phyloP scores from a whole-genome alignment of 2,888 invertebrate species.

The Uropetala carovei region DNA sequence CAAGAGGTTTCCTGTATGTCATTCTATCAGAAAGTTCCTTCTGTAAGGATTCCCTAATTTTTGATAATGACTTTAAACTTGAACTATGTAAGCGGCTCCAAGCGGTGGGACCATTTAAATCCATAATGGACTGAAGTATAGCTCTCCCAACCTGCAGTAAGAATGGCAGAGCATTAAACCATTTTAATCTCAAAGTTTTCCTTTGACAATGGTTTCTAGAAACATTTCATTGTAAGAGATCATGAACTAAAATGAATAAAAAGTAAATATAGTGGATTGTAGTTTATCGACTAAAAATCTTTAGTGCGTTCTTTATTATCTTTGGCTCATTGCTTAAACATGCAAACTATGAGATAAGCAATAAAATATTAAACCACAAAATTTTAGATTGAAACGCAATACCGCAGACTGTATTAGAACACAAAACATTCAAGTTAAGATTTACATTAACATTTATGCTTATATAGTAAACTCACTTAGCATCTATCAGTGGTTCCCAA shows the following conservation, averaged over 20 bases:
- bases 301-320: no score
- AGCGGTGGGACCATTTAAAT: constrained; percentile 88
- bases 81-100: constrained; percentile 89
- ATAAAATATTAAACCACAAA: no score
- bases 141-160: constrained; percentile 85
- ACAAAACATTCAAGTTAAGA: no score
- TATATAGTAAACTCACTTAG: no score
- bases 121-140: constrained; percentile 89
- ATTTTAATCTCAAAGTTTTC: no score
- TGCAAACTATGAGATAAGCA: no score
- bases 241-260: neutral
- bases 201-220: no score
- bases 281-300: neutral
- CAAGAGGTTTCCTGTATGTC: neutral
- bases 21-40: constrained; percentile 68
- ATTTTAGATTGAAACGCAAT: no score
- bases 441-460: no score
- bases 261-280: neutral
- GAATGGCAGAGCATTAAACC: neutral
- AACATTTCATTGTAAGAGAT: neutral
- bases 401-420: no score
- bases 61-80: constrained; percentile 84
- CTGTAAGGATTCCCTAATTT: constrained; percentile 78
- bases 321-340: no score
- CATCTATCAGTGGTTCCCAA: no score